Evolutionary conservation across 2,797 vertebrate genomes (phyloP), one percentile per base, ranked within the genome.

Genomic region (Lagothrix lagotricha): DNA sequence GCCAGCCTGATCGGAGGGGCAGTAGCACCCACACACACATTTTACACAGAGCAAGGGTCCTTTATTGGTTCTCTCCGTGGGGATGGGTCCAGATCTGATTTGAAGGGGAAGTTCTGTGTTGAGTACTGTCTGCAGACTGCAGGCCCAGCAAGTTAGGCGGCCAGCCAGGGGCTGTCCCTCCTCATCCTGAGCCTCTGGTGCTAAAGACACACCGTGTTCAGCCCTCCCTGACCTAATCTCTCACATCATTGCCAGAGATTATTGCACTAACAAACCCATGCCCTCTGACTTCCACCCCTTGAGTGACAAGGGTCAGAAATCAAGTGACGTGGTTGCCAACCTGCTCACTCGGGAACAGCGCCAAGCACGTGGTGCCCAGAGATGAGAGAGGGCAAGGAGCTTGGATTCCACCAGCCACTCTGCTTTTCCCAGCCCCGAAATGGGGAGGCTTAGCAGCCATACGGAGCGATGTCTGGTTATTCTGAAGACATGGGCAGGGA

Each of bases 331-430:
- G 92, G 73, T 89, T 92, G 46, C 48, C 96, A 97, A 93, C 96
- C 97, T 88, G 0, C 57, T 41, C 0, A 1, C 97, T 97, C 12
- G 2, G 97, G 77, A 97, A 88, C 95, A 95, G 67, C 2, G 70
- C 67, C 0, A 89, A 97, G 97, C 98, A 98, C 95, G 93, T 98
- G 98, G 17, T 91, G 54, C 84, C 90, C 87, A 2, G 95, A 97
- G 19, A 96, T 96, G 97, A 44, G 85, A 41, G 12, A 93, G 94
- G 94, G 54, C 73, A 33, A 86, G 58, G 95, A 95, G 84, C 90
- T 96, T 33, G 41, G 54, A 9, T 98, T 96, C 95, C 39, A 22
- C n/a, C 93, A 77, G 93, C 88, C 76, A 0, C 82, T 97, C 33
- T 52, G 48, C 95, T 73, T 73, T 94, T 97, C 79, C 0, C 2